Base-by-base conservation (phyloP, 2,888 invertebrate genomes). In the Herminia tarsipennalis region DNA sequence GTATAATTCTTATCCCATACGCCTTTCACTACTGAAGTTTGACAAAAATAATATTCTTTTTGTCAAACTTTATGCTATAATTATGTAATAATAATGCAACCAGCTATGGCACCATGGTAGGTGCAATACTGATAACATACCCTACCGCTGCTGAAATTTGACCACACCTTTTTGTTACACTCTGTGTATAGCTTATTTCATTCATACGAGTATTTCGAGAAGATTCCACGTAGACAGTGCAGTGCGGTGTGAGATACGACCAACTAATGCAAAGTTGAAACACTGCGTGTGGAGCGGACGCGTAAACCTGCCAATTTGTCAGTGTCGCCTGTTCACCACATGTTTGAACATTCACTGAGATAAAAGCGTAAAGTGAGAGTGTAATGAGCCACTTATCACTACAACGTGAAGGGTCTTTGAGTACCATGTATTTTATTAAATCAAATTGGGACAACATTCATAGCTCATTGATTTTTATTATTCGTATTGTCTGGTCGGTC, bases 301-400 rank as follows among this genome's bases (percentile, higher is more conserved):
- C 54, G 55, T 63, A 70, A 70, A 70, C 66, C 69, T 71, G 70
- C 59, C 70, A 77, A 77, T 79, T 73, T 75, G 68, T 76, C 70
- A 72, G 56, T 70, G 73, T 70, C 73, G 66, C 42, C 40, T 35
- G 32, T 37, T 50, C 47, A 55, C 63, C 56, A 54, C 47, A 50
- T 53, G 49, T 55, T 55, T 62, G 58, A 56, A 67, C 61, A 50
- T 56, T 32, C 37, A 38, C 27, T n/a, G 16, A 44, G 44, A 44
- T 44, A 38, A 44, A 44, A 33, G 22, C 14, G 37, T 40, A 22
- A 40, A 51, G 55, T 56, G 58, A 59, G 53, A 53, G 41, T 56
- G 46, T 55, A 53, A 57, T 41, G 51, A 52, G 59, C 29, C 36
- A 36, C 50, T 62, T 66, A 62, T 60, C 56, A 52, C 41, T 22